Percentiles rank a stretch among this genome's conserved stretches.
Conservation (phyloP, 2,797 vertebrate genomes). For the Catamblyrhynchus diadema region DNA sequence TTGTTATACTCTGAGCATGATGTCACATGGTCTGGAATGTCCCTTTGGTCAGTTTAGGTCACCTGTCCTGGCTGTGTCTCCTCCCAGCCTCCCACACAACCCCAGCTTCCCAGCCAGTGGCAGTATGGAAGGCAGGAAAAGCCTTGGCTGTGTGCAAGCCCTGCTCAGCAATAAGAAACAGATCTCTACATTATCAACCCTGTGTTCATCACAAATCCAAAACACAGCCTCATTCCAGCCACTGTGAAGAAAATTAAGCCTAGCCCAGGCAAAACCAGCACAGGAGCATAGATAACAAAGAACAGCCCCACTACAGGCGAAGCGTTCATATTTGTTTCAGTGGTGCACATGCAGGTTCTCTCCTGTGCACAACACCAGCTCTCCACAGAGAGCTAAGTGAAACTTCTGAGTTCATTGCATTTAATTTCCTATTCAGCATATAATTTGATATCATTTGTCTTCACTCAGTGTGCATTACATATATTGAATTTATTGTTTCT, state of each 20-base stretch:
- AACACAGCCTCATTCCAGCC: not conserved
- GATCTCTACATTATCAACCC: not conserved
- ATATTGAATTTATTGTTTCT: not conserved
- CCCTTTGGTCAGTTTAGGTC: not conserved
- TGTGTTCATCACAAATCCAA: not conserved
- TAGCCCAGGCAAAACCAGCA: not conserved
- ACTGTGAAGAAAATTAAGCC: not conserved
- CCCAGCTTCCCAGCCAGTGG: not conserved
- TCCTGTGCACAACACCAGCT: not conserved
- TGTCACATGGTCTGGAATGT: not conserved
- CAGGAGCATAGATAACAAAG: not conserved
- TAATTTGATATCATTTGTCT: not conserved
- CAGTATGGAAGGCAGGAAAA: not conserved
- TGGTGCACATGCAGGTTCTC: fast-evolving
- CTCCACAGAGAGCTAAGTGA: not conserved
- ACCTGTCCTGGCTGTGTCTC: not conserved
- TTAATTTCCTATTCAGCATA: not conserved
- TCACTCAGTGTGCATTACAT: not conserved
- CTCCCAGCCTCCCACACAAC: fast-evolving
- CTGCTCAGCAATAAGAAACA: not conserved
- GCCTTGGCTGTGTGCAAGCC: not conserved
- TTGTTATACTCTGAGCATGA: not conserved
- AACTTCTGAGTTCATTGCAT: not conserved
- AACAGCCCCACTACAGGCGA: not conserved
- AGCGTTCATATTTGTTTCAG: not conserved